Evolutionary conservation across 2,113 vertebrate genomes (phyloP).

Genomic region (Spheniscus mendiculus): DNA sequence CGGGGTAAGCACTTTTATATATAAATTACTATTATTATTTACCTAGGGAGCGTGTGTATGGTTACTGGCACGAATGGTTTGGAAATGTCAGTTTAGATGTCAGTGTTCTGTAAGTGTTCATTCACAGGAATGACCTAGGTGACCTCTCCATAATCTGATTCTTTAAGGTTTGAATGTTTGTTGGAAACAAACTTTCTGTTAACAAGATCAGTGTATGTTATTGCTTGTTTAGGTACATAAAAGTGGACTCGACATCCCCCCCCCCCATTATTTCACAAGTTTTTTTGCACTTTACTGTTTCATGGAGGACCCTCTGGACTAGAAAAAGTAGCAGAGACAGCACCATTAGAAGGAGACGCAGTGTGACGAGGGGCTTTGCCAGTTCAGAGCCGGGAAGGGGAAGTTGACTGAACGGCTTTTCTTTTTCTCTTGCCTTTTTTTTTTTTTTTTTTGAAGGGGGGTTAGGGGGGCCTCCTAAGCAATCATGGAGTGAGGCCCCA

Average conservation of each 20-base stretch:
- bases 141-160: neutral
- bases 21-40: neutral
- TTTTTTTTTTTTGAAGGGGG: neutral
- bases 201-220: neutral
- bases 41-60: neutral
- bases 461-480: neutral
- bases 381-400: neutral
- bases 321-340: neutral
- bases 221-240: neutral
- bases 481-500: neutral
- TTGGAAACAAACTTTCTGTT: neutral
- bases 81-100: neutral
- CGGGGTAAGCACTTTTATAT: neutral
- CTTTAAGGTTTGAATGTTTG: neutral
- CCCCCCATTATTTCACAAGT: neutral
- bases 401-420: neutral
- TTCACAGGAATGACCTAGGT: neutral
- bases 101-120: neutral
- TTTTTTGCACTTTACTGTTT: neutral
- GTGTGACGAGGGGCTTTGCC: neutral
- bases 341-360: neutral
- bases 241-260: neutral
- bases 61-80: neutral
- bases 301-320: neutral
- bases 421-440: neutral